Percentiles rank a stretch among this genome's conserved stretches.
These are phyloP conservation scores for Drosophila longiperda DNA, from an alignment of 2,888 invertebrate genomes.

Conservation along the genomic window DNA sequence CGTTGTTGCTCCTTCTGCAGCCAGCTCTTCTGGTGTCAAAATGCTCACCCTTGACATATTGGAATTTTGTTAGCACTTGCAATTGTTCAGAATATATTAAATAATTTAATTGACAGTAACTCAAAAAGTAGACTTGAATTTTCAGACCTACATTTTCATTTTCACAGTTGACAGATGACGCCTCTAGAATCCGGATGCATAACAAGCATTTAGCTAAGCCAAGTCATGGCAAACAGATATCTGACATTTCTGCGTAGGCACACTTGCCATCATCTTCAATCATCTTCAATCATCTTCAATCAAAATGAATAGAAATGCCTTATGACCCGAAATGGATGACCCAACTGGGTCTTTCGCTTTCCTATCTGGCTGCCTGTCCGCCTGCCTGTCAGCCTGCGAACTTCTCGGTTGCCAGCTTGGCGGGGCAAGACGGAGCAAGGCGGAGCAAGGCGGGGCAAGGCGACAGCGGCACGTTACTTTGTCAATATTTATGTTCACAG, in stretches of 20 bases:
- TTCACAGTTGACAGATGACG: neutral
- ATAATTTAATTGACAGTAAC: slow-evolving; percentile 1
- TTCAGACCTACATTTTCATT: neutral
- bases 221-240: neutral
- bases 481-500: slow-evolving; percentile 60
- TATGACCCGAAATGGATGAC: slow-evolving; percentile 31
- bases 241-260: slow-evolving; percentile 3
- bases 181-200: neutral
- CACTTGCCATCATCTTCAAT: neutral
- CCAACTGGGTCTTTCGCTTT: slow-evolving; percentile 3
- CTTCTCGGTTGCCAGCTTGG: slow-evolving; percentile 9
- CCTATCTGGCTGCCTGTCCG: neutral
- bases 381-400: neutral
- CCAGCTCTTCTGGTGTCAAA: slow-evolving; percentile 27
- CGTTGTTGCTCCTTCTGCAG: neutral
- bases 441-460: neutral
- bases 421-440: neutral
- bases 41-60: slow-evolving; percentile 63
- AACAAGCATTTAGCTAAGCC: neutral
- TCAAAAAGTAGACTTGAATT: neutral
- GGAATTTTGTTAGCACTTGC: slow-evolving; percentile 8
- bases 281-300: slow-evolving; percentile 66
- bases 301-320: slow-evolving; percentile 39
- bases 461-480: slow-evolving; percentile 32
- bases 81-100: neutral